Conservation (phyloP, 2,888 invertebrate species). For the Cyclophora albipunctata region DNA sequence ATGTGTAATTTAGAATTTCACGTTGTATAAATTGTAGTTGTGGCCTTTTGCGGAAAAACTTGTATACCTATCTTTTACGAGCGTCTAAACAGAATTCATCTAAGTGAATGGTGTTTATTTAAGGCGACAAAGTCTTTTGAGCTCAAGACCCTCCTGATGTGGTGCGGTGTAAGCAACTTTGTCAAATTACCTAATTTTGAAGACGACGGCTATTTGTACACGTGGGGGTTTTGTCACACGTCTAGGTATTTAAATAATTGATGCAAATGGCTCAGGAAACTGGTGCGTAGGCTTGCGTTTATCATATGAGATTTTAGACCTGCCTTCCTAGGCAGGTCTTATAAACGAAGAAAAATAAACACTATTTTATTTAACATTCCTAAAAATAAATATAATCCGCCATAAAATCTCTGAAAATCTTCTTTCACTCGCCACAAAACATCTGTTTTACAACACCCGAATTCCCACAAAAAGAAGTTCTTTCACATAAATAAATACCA, state of each 20-base stretch:
- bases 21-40: background rate
- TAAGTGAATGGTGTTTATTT: slow-evolving; percentile 11
- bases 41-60: too few species aligned
- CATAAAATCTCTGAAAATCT: too few species aligned
- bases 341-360: too few species aligned
- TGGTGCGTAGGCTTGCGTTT: too few species aligned
- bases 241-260: too few species aligned
- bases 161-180: slow-evolving; percentile 4
- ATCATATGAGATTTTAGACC: too few species aligned
- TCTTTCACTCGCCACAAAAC: background rate
- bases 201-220: background rate
- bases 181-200: slow-evolving; percentile 5
- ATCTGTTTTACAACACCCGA: slow-evolving; percentile 16
- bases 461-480: slow-evolving; percentile 11
- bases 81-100: background rate
- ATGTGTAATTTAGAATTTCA: background rate
- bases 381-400: too few species aligned
- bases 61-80: too few species aligned
- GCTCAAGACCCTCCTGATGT: slow-evolving; percentile 6
- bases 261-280: too few species aligned
- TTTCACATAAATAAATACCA: slow-evolving; percentile 4
- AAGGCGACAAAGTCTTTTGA: slow-evolving; percentile 4
- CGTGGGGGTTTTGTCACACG: too few species aligned
- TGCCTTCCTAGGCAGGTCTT: too few species aligned
- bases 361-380: too few species aligned